A percentile compares a stretch with the other conserved stretches of the same genome.
These are phyloP conservation scores for Athetis lepigone DNA, from an alignment of 2,888 invertebrate genomes.

Conservation along the genomic window DNA sequence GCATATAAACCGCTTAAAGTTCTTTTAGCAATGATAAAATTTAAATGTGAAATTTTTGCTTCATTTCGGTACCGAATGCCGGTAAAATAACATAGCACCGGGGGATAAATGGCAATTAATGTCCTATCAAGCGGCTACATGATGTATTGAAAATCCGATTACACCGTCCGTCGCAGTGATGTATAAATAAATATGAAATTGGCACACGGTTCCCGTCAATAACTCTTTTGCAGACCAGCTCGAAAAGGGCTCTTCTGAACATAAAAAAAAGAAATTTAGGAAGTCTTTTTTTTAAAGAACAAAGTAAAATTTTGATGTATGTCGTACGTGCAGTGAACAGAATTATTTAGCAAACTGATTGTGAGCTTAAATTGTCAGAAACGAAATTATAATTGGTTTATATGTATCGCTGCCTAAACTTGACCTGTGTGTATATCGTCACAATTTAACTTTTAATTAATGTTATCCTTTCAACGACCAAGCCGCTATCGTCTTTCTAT, in stretches of 20 bases:
- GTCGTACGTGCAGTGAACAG: not conserved
- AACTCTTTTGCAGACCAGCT: slow-evolving; percentile 27
- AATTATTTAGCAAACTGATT: not conserved
- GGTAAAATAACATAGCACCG: slow-evolving; percentile 29
- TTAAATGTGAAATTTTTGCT: slow-evolving; percentile 25
- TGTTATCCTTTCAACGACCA: too few relatives aligned
- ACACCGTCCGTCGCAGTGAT: slow-evolving; percentile 26
- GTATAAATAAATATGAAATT: slow-evolving; percentile 39
- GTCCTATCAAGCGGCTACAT: slow-evolving; percentile 43
- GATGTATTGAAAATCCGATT: slow-evolving; percentile 55
- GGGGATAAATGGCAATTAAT: slow-evolving; percentile 49
- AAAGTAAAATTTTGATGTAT: not conserved
- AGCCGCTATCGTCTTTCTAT: too few relatives aligned
- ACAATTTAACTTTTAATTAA: too few relatives aligned
- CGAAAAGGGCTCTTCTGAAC: slow-evolving; percentile 9
- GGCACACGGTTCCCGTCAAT: slow-evolving; percentile 22
- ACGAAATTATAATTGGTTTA: too few relatives aligned
- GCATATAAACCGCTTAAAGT: slow-evolving; percentile 28
- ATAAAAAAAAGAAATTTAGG: slow-evolving; percentile 5
- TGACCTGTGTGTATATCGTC: too few relatives aligned
- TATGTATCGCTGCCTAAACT: too few relatives aligned
- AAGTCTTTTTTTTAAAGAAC: not conserved
- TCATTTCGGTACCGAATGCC: slow-evolving; percentile 11
- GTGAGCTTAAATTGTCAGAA: too few relatives aligned
- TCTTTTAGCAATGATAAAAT: slow-evolving; percentile 13